Percentiles rank a stretch among this genome's conserved stretches.
Evolutionary conservation across 2,113 vertebrate genomes (phyloP).

Genomic region (Chaenocephalus aceratus): DNA sequence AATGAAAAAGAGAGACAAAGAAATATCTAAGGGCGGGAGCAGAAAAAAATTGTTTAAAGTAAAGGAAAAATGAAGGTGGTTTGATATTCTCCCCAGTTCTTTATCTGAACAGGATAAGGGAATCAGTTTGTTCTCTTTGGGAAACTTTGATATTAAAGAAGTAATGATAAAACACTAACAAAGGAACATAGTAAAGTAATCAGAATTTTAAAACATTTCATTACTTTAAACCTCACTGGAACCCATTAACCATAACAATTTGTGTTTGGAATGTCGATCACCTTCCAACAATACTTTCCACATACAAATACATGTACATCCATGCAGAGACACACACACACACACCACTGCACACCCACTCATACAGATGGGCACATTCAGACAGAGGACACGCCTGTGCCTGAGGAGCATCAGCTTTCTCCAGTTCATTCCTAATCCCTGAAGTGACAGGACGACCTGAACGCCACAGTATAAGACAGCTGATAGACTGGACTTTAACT

Average conservation of each 20-base stretch:
- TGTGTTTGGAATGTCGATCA: conserved; percentile 24
- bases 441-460: conserved; percentile 18
- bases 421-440: conserved; percentile 22
- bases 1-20: neutral
- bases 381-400: conserved; percentile 51
- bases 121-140: conserved; percentile 2
- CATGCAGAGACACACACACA: conserved; percentile 8
- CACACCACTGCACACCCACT: conserved; percentile 1
- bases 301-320: conserved; percentile 9
- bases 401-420: conserved; percentile 33
- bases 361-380: conserved; percentile 1
- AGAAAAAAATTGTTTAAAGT: neutral
- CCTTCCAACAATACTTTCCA: neutral
- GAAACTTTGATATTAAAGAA: conserved; percentile 3
- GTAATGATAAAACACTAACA: neutral
- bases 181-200: neutral
- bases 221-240: neutral
- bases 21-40: conserved; percentile 12
- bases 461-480: neutral
- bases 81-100: conserved; percentile 31
- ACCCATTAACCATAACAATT: neutral
- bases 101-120: conserved; percentile 22
- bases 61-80: conserved; percentile 32
- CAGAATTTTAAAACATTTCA: neutral
- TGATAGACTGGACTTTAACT: conserved; percentile 20